Conservation (phyloP, 2,113 vertebrate species). For the human (Homo sapiens) region GRCh38 chr3:99111501-99112000, state of each 20-base stretch:
- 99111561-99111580: neutral
- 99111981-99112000: neutral
- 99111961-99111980: neutral
- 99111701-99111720: neutral
- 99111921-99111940: neutral
- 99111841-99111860: neutral
- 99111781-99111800: neutral
- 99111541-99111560: neutral
- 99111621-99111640: neutral
- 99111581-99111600: neutral
- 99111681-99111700: neutral
- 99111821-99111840: neutral
- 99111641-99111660: neutral
- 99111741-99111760: neutral
- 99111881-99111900: conserved; percentile 20
- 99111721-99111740: neutral
- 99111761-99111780: neutral
- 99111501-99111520: neutral
- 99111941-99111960: neutral
- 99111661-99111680: neutral
- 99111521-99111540: neutral
- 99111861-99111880: neutral
- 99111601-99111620: neutral
- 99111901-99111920: conserved; percentile 24
- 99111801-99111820: neutral